A percentile compares a stretch with the other conserved stretches of the same genome.
These are phyloP conservation scores for Diplosoma virens DNA, from an alignment of 23 tunicate species.

Conservation along the genomic window DNA sequence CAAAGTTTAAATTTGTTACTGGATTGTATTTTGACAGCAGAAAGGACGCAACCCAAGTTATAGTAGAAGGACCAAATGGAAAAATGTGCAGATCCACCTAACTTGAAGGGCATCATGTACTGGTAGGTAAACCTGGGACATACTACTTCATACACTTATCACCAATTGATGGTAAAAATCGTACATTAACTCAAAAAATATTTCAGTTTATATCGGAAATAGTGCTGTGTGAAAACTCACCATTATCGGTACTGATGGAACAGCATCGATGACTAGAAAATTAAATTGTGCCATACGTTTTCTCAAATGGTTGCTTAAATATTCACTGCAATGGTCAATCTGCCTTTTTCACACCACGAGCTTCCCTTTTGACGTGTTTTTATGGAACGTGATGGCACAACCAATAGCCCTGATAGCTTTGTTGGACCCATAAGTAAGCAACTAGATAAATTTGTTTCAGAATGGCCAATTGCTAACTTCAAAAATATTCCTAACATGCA, in stretches of 20 bases:
- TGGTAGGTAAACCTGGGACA: constrained; percentile 32
- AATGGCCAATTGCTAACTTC: constrained; percentile 26
- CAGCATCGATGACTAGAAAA: constrained; percentile 25
- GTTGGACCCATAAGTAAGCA: constrained; percentile 11
- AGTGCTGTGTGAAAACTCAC: constrained; percentile 3
- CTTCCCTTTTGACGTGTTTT: constrained; percentile 29
- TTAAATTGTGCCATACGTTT: constrained; percentile 13
- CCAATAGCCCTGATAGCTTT: constrained; percentile 27
- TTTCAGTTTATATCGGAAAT: constrained; percentile 4
- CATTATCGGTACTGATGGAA: constrained; percentile 21
- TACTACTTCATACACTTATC: constrained; percentile 31
- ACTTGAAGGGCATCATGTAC: constrained; percentile 4
- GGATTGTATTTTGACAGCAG: constrained; percentile 19
- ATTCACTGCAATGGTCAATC: constrained; percentile 26
- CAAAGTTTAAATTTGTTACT: background rate
- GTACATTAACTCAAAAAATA: constrained; percentile 15
- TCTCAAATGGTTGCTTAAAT: constrained; percentile 5
- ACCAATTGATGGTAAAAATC: constrained; percentile 20
- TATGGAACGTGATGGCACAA: constrained; percentile 23
- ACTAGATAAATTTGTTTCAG: constrained; percentile 20
- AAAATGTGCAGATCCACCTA: background rate
- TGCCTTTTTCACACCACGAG: constrained; percentile 25
- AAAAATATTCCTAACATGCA: constrained; percentile 9
- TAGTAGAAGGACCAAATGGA: constrained; percentile 25
- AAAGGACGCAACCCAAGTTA: constrained; percentile 11